Percentiles rank a stretch among this genome's conserved stretches.
Conservation (phyloP, 2,113 vertebrate genomes). For the Cyanocitta stelleri region DNA sequence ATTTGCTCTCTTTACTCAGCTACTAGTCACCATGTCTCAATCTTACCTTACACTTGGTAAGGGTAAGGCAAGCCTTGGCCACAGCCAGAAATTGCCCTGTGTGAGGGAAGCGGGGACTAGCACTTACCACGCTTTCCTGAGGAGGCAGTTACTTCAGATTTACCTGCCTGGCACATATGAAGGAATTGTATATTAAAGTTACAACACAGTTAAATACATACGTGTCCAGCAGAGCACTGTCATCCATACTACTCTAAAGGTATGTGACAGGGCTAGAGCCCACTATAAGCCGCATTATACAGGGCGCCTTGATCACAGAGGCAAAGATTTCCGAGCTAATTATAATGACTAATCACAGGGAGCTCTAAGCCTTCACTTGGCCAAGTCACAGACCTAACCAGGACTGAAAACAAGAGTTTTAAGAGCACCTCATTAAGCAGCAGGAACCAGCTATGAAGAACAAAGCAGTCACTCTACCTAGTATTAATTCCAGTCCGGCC, state of each 20-base stretch:
- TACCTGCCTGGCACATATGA: neutral
- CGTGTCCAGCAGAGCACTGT: neutral
- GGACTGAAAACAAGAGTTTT: conserved; percentile 54
- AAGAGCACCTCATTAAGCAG: conserved; percentile 50
- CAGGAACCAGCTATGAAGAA: conserved; percentile 49
- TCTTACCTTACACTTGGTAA: neutral
- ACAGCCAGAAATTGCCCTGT: neutral
- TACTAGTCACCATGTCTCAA: neutral
- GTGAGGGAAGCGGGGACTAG: neutral
- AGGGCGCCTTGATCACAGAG: conserved; percentile 30
- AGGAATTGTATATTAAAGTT: neutral
- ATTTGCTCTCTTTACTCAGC: neutral
- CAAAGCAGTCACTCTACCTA: conserved; percentile 49
- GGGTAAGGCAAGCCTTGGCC: neutral
- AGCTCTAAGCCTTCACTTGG: conserved; percentile 48
- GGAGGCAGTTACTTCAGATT: neutral
- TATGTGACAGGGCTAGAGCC: conserved; percentile 17
- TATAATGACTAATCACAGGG: conserved; percentile 64
- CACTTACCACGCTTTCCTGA: neutral
- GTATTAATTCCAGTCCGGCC: conserved; percentile 42
- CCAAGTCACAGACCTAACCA: conserved; percentile 52
- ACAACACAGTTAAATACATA: neutral
- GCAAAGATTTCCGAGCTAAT: conserved; percentile 64
- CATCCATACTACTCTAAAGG: neutral
- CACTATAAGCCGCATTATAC: conserved; percentile 47